A percentile compares a stretch with the other conserved stretches of the same genome.
phyloP scores from a whole-genome alignment of 1,140 invertebrate species.

The Limonius californicus region DNA sequence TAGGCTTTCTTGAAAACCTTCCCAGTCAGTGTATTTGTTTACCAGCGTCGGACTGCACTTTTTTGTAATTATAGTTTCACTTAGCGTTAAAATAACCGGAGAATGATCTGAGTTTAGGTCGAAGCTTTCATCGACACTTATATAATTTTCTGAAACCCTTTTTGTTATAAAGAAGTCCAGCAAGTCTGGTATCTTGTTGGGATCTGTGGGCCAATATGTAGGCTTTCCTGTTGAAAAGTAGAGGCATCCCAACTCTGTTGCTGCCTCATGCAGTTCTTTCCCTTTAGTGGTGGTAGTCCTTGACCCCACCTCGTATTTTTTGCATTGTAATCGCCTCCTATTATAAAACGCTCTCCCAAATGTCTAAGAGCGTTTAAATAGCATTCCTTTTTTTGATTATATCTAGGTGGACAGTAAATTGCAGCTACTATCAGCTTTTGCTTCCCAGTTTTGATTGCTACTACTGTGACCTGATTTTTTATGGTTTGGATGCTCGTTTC shows the following conservation, averaged over 20 bases:
- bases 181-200: background rate
- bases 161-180: background rate
- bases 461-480: background rate
- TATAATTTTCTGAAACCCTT: background rate
- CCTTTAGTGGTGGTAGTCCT: slow-evolving; percentile 34
- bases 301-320: too few species aligned
- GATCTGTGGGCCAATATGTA: background rate
- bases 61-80: background rate
- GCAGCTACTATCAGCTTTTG: slow-evolving; percentile 26
- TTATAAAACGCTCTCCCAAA: slow-evolving; percentile 42
- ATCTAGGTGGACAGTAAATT: slow-evolving; percentile 41
- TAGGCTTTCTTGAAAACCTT: background rate
- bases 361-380: slow-evolving; percentile 36
- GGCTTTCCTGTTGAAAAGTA: background rate
- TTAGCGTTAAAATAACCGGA: background rate
- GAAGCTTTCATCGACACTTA: background rate
- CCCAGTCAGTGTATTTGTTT: background rate
- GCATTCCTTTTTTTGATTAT: slow-evolving; percentile 28
- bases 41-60: background rate
- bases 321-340: slow-evolving; percentile 46
- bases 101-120: background rate
- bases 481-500: background rate
- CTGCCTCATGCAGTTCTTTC: slow-evolving; percentile 35
- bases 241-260: slow-evolving; percentile 28
- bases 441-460: background rate